Conservation (phyloP, 2,113 vertebrate species). For the Varanus salvator region DNA sequence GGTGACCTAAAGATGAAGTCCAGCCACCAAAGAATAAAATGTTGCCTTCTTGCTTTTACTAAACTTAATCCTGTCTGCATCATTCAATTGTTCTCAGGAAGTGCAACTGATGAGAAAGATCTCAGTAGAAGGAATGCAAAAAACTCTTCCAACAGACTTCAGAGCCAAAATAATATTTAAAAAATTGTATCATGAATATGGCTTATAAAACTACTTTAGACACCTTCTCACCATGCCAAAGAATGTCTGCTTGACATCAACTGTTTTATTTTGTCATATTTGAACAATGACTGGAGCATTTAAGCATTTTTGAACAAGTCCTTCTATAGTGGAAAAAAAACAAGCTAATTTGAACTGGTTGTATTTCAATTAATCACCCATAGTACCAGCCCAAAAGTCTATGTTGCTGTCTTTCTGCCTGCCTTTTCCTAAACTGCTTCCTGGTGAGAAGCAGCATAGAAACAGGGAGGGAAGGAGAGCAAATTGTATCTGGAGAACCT, state of each 20-base stretch:
- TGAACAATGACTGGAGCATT: not conserved
- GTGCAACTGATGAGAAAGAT: not conserved
- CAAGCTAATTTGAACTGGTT: not conserved
- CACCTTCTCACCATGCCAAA: not conserved
- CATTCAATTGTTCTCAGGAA: not conserved
- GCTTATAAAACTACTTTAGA: not conserved
- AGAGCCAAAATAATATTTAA: not conserved
- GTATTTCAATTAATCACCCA: not conserved
- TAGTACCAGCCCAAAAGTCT: not conserved
- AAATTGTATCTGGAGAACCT: not conserved
- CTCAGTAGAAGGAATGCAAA: not conserved
- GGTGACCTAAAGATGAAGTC: constrained; percentile 5
- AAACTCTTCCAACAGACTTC: not conserved
- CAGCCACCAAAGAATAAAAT: constrained; percentile 9
- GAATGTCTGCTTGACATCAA: not conserved
- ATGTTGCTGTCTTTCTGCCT: not conserved
- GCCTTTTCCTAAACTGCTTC: not conserved
- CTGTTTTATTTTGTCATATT: not conserved
- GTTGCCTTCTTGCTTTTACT: not conserved
- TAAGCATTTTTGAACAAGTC: not conserved
- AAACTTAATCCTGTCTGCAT: not conserved
- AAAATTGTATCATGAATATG: not conserved
- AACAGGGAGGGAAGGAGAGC: too few species aligned
- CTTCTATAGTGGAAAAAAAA: not conserved
- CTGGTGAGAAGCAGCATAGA: not conserved